Conservation (phyloP, 2,888 invertebrate genomes). For the Alcis repandata region DNA sequence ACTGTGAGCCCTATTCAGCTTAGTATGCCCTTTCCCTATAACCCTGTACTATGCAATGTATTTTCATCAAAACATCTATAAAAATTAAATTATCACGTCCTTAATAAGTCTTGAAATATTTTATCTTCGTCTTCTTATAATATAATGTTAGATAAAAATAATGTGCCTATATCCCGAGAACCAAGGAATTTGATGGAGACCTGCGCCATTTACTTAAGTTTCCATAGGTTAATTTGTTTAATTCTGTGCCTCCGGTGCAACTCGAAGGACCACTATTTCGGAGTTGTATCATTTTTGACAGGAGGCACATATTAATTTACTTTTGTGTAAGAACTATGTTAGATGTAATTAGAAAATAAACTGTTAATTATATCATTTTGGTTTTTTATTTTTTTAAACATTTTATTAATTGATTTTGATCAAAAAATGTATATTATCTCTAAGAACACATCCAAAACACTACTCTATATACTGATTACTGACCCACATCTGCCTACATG, state of each 20-base stretch:
- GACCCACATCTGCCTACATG: too few relatives aligned
- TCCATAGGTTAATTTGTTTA: conserved; percentile 15
- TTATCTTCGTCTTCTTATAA: neutral
- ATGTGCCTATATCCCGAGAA: conserved; percentile 23
- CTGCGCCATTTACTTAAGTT: conserved; percentile 26
- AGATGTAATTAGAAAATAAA: conserved; percentile 28
- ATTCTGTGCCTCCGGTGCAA: too few relatives aligned
- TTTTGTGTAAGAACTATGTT: conserved; percentile 25
- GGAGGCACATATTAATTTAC: too few relatives aligned
- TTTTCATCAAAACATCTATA: neutral
- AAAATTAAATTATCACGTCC: neutral
- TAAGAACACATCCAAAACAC: too few relatives aligned
- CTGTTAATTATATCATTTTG: conserved; percentile 15
- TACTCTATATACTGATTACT: too few relatives aligned
- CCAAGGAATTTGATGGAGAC: conserved; percentile 12
- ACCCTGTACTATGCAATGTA: neutral
- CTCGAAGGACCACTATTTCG: too few relatives aligned
- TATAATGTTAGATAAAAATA: conserved; percentile 3
- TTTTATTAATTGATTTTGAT: too few relatives aligned
- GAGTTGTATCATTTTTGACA: too few relatives aligned
- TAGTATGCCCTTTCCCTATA: too few relatives aligned
- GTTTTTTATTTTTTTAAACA: neutral
- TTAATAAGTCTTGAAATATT: neutral
- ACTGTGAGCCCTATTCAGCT: too few relatives aligned
- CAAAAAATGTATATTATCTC: too few relatives aligned